Evolutionary conservation across 2,888 invertebrate species (phyloP).

Genomic region (Callyntrura sp.): DNA sequence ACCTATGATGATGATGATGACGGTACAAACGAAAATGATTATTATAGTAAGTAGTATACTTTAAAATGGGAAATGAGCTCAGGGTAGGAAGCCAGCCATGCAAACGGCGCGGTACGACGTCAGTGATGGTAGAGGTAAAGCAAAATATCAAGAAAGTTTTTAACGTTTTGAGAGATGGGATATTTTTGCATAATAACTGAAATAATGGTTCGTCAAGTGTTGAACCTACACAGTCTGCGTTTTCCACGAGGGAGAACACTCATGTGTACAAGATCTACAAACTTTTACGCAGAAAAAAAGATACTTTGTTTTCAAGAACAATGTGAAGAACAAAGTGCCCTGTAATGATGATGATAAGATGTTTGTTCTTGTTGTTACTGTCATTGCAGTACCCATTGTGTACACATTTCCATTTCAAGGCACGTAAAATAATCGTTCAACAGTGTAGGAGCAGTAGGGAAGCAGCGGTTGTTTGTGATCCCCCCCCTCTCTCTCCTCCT

Average conservation of each 20-base stretch:
- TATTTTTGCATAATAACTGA: slow-evolving; percentile 25
- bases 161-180: slow-evolving; percentile 18
- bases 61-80: slow-evolving; percentile 74
- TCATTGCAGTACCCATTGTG: slow-evolving; percentile 4
- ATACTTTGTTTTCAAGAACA: slow-evolving; percentile 58
- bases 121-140: no score
- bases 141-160: slow-evolving; percentile 62
- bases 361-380: slow-evolving; percentile 50
- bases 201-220: neutral
- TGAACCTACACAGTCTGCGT: slow-evolving; percentile 18
- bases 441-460: no score
- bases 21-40: neutral
- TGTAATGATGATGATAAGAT: slow-evolving; percentile 47
- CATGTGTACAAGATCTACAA: no score
- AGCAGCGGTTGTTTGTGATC: no score
- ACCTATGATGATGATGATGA: slow-evolving; percentile 5
- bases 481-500: no score
- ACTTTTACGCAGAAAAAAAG: no score
- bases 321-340: slow-evolving; percentile 49
- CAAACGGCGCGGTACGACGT: slow-evolving; percentile 32
- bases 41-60: slow-evolving; percentile 28
- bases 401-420: slow-evolving; percentile 48
- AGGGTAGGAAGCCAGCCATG: slow-evolving; percentile 71
- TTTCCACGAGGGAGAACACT: slow-evolving; percentile 47
- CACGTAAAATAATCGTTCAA: neutral